Evolutionary conservation across 2,113 vertebrate genomes (phyloP).

Genomic region (Brienomyrus brachyistius): DNA sequence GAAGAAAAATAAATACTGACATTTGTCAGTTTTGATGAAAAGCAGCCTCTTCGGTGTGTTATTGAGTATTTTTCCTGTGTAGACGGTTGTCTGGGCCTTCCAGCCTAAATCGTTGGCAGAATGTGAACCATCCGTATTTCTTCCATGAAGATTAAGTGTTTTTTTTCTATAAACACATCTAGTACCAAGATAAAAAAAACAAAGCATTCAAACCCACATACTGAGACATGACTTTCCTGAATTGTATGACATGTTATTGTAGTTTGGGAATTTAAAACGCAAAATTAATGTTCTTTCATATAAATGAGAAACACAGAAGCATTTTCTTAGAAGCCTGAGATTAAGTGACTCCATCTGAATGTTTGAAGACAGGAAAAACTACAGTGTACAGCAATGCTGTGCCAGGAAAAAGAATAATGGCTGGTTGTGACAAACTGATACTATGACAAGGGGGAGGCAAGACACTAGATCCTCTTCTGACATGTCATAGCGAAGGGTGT

Average conservation of each 20-base stretch:
- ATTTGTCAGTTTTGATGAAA: not conserved
- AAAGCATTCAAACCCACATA: not conserved
- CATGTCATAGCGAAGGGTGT: not conserved
- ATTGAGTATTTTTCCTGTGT: not conserved
- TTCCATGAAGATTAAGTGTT: not conserved
- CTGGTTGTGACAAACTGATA: not conserved
- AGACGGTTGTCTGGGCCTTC: not conserved
- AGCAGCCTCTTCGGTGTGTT: not conserved
- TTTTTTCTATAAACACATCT: not conserved
- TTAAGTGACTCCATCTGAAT: not conserved
- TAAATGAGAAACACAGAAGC: not conserved
- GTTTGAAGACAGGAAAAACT: not conserved
- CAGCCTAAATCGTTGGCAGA: not conserved
- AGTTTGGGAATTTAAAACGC: not conserved
- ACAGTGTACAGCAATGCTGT: not conserved
- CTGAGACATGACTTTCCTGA: not conserved
- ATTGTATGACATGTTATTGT: not conserved
- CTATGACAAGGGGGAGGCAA: not conserved
- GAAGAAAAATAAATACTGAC: not conserved
- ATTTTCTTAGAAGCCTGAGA: not conserved
- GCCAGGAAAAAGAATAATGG: not conserved
- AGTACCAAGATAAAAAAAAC: not conserved
- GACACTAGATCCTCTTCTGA: not conserved
- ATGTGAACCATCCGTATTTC: not conserved
- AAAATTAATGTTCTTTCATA: not conserved